Evolutionary conservation across 2,113 vertebrate species (phyloP), one percentile per base, ranked within the genome.

Genomic region (Jaculus jaculus): DNA sequence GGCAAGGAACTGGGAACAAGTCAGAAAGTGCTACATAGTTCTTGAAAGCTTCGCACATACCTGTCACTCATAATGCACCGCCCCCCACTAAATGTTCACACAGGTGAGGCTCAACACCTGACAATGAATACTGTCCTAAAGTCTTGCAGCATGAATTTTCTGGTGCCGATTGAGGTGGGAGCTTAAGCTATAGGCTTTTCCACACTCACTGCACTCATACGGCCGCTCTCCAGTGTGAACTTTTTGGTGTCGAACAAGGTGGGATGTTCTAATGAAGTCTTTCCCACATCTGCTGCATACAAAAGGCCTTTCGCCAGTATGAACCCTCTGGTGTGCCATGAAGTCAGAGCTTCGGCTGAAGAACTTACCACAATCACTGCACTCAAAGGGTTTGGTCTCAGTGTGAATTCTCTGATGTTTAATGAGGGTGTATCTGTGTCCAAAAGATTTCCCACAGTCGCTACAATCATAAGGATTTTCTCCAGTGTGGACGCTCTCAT

Each of bases 251-350:
- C 88, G 86, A 72, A 95, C 96, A 54, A 96, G 96, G 65, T 96
- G 96, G 32, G 96, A 97, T 18, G 95, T 97, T 72, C 95, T 82
- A 60, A 95, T 95, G 61, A 97, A 96, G 66, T 96, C 96, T 42
- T 96, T 96, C 51, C 96, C 96, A 73, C 96, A 96, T 26, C 73
- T 94, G 61, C 90, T 91, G 68, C 95, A 96, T 37, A 97, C 96
- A 84, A 96, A 97, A 87, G 96, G 96, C 77, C 95, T 94, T 65
- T 97, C 96, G 42, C 96, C 96, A 5, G 96, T 97, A 73, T 96
- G 93, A 91, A 96, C 96, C 69, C 95, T 91, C 88, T 96, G 96
- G 65, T 97, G 96, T 47, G 92, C 93, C 42, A 96, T 90, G 39
- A 96, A 96, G 60, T 96, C 96, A 79, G 95, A 96, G n/a, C 94